phyloP scores from a whole-genome alignment of 2,888 invertebrate species.

The Cerastis leucographa region DNA sequence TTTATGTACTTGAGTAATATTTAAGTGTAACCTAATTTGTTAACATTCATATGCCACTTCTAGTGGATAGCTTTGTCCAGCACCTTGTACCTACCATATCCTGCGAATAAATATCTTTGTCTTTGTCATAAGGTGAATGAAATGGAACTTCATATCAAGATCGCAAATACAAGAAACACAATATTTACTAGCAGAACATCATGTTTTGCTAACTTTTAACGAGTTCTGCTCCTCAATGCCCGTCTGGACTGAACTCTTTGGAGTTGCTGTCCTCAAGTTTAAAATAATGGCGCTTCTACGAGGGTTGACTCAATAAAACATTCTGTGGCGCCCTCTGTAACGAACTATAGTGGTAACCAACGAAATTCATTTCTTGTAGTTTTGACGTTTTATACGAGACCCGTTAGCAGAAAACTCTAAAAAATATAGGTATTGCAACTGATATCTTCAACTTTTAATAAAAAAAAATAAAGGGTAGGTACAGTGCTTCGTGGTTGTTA shows the following conservation, averaged over 20 bases:
- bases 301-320: constrained; percentile 47
- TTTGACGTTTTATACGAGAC: constrained; percentile 19
- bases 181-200: constrained; percentile 23
- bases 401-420: neutral
- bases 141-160: neutral
- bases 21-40: neutral
- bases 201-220: constrained; percentile 47
- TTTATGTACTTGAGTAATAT: too few relatives aligned
- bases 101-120: neutral
- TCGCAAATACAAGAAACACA: constrained; percentile 5
- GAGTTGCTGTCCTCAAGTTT: constrained; percentile 50
- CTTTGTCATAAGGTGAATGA: neutral
- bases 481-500: too few relatives aligned
- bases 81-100: neutral
- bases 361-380: constrained; percentile 1
- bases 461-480: too few relatives aligned
- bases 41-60: neutral
- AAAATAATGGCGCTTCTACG: constrained; percentile 56
- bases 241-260: constrained; percentile 44
- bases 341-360: neutral
- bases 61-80: neutral
- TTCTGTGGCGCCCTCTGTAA: neutral
- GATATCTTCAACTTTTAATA: too few relatives aligned
- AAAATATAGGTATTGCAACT: neutral
- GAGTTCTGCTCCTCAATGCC: constrained; percentile 42